phyloP scores from a whole-genome alignment of 2,888 invertebrate species.

The Hoplodrina ambigua region DNA sequence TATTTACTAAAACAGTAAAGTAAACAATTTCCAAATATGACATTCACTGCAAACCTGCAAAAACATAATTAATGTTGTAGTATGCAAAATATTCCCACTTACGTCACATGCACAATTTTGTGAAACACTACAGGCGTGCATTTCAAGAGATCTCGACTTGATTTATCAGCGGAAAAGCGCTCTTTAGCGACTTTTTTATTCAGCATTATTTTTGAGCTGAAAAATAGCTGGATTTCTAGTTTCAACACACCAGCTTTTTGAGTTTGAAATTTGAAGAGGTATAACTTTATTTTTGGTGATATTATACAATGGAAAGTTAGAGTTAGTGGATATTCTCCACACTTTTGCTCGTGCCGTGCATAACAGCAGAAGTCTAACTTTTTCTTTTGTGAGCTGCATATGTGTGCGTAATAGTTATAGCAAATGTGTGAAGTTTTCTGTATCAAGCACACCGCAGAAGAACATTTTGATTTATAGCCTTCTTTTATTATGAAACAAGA shows the following conservation, averaged over 20 bases:
- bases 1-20: neutral
- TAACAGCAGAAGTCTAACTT: conserved; percentile 7
- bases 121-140: conserved; percentile 50
- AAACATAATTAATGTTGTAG: conserved; percentile 34
- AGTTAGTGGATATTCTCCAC: conserved; percentile 16
- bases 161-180: conserved; percentile 60
- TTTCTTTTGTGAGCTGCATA: conserved; percentile 20
- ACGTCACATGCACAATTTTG: conserved; percentile 54
- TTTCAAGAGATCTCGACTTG: conserved; percentile 61
- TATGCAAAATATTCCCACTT: conserved; percentile 57
- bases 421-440: conserved; percentile 14
- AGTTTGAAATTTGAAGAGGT: conserved; percentile 36
- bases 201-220: conserved; percentile 51
- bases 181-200: conserved; percentile 44
- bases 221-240: conserved; percentile 51
- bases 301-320: conserved; percentile 18
- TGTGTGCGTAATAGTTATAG: conserved; percentile 10
- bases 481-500: neutral
- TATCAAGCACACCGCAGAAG: neutral
- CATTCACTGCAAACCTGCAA: neutral
- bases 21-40: neutral
- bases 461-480: neutral
- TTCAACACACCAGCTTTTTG: conserved; percentile 33
- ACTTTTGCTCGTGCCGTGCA: conserved; percentile 5
- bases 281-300: conserved; percentile 37